A percentile compares a stretch with the other conserved stretches of the same genome.
Evolutionary conservation across 2,113 vertebrate genomes (phyloP).

Genomic region (Indicator maculatus): DNA sequence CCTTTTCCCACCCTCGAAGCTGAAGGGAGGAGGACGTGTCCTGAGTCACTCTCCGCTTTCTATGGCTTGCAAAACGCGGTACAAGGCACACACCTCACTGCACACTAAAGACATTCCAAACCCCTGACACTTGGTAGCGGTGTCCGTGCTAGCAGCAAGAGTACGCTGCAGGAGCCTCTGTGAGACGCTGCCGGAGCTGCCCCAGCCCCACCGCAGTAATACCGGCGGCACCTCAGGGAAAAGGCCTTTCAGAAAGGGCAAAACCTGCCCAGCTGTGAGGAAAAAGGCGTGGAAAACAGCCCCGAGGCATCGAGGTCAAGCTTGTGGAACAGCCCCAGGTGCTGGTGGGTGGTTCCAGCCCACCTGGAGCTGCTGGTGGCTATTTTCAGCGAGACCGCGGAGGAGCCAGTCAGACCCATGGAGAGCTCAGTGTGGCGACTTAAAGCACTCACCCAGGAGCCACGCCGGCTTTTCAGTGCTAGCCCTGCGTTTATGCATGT

Average conservation of each 20-base stretch:
- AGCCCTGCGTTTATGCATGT: too few species aligned
- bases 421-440: fast-evolving
- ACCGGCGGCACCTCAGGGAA: not conserved
- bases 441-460: fast-evolving
- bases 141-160: fast-evolving
- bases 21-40: fast-evolving
- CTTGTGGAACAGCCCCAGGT: fast-evolving
- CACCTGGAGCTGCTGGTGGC: fast-evolving
- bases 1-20: not conserved
- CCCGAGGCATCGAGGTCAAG: fast-evolving
- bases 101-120: not conserved
- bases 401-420: too few species aligned
- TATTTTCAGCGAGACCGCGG: fast-evolving
- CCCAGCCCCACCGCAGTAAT: too few species aligned
- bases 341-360: not conserved
- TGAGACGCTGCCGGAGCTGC: too few species aligned
- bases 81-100: fast-evolving
- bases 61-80: fast-evolving
- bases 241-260: fast-evolving
- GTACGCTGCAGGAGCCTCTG: not conserved
- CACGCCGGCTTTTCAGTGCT: fast-evolving
- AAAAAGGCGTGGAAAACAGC: not conserved
- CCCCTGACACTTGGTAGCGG: fast-evolving
- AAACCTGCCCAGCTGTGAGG: not conserved
- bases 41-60: fast-evolving